A percentile compares a stretch with the other conserved stretches of the same genome.
Evolutionary conservation across 2,797 vertebrate species (phyloP).

Genomic region (Microctenopoma lineatum): DNA sequence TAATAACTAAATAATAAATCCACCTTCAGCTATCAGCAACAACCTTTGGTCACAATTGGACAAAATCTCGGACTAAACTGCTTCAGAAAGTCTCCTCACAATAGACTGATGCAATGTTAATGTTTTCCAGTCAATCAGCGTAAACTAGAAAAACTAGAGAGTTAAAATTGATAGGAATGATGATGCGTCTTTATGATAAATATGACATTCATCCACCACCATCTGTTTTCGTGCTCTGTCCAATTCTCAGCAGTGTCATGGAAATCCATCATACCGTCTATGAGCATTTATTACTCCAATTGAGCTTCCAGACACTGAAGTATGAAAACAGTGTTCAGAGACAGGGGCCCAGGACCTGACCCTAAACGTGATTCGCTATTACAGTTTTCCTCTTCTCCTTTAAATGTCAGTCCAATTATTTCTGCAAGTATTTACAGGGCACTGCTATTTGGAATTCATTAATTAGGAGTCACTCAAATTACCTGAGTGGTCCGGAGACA

Average conservation of each 20-base stretch:
- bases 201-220: constrained; percentile 34
- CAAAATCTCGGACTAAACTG: neutral
- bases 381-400: constrained; percentile 17
- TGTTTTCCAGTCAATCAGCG: constrained; percentile 11
- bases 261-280: constrained; percentile 66
- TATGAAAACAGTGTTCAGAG: constrained; percentile 66
- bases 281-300: constrained; percentile 65
- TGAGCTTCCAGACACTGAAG: constrained; percentile 68
- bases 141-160: neutral
- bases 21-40: constrained; percentile 3
- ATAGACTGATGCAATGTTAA: constrained; percentile 21
- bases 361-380: constrained; percentile 32
- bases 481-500: constrained; percentile 45
- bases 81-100: constrained; percentile 1
- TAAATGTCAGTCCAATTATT: constrained; percentile 43
- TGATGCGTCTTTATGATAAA: constrained; percentile 47
- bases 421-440: constrained; percentile 28
- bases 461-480: constrained; percentile 69
- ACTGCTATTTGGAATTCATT: constrained; percentile 59
- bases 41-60: neutral
- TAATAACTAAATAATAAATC: constrained; percentile 20
- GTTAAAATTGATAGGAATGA: constrained; percentile 15
- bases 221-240: constrained; percentile 72
- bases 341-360: constrained; percentile 48
- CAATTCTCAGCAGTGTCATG: constrained; percentile 44